Evolutionary conservation across 1,140 invertebrate genomes (phyloP).

Genomic region (Brachystomella parvula): DNA sequence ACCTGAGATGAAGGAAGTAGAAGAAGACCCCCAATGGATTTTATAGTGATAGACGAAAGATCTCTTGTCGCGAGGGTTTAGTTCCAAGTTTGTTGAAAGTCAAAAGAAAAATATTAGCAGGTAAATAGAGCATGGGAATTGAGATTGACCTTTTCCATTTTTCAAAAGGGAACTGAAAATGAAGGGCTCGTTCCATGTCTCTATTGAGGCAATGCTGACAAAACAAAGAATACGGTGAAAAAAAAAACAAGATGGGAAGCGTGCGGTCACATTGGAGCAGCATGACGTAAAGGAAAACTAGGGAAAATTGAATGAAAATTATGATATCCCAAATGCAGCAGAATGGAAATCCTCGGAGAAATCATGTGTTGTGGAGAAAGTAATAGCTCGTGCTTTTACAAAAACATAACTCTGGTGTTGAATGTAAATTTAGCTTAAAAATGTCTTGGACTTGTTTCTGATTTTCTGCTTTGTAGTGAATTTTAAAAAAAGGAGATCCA

Average conservation of each 20-base stretch:
- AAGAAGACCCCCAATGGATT: background rate
- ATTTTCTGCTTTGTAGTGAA: no score
- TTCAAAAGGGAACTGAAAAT: background rate
- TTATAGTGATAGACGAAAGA: conserved; percentile 2
- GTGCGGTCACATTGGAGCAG: background rate
- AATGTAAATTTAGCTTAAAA: background rate
- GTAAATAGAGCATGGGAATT: conserved; percentile 1
- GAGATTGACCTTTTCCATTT: background rate
- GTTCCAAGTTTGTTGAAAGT: background rate
- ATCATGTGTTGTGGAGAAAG: background rate
- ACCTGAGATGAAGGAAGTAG: background rate
- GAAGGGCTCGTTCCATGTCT: background rate
- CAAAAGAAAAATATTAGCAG: background rate
- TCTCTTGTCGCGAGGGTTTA: background rate
- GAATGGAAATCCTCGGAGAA: background rate
- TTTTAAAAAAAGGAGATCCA: no score
- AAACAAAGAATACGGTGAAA: background rate
- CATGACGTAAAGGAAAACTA: background rate
- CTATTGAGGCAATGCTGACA: background rate
- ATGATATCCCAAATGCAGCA: background rate
- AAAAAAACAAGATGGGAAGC: no score
- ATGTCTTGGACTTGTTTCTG: background rate
- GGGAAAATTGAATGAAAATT: background rate
- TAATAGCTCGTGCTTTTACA: background rate
- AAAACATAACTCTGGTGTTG: background rate